Evolutionary conservation across 2,888 invertebrate species (phyloP).

Genomic region (Agapetus fuscipes): DNA sequence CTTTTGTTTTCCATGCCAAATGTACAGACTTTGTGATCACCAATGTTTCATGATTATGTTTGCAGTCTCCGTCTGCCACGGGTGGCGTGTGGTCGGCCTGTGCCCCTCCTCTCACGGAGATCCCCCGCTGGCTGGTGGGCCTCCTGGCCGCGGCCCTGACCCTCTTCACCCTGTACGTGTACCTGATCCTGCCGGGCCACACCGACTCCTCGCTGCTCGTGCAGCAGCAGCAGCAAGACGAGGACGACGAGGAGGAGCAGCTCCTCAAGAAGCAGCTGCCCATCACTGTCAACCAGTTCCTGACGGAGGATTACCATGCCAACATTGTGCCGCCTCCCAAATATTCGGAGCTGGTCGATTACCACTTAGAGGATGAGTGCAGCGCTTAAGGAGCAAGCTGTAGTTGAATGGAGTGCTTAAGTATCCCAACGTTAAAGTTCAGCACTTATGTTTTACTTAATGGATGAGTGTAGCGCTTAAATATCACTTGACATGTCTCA

Average conservation of each 20-base stretch:
- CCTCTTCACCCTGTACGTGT: constrained; percentile 18
- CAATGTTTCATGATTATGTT: too few species aligned
- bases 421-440: too few species aligned
- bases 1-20: too few species aligned
- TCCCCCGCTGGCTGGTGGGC: constrained; percentile 18
- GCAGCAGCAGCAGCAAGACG: constrained; percentile 4
- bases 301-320: constrained; percentile 16
- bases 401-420: too few species aligned
- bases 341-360: constrained; percentile 9
- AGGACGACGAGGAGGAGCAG: constrained; percentile 7
- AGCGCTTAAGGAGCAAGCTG: too few species aligned
- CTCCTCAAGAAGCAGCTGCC: constrained; percentile 10
- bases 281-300: constrained; percentile 17
- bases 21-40: too few species aligned
- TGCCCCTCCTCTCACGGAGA: constrained; percentile 12
- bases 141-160: constrained; percentile 15
- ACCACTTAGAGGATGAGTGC: too few species aligned
- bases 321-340: constrained; percentile 19
- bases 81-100: constrained; percentile 20
- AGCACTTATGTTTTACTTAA: too few species aligned
- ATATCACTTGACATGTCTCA: too few species aligned
- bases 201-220: constrained; percentile 9
- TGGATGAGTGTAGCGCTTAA: too few species aligned
- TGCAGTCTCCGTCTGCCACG: too few species aligned
- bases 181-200: constrained; percentile 16